These are phyloP conservation scores for Drosophila varians DNA, from an alignment of 1,140 invertebrate species.

Conservation along the genomic window DNA sequence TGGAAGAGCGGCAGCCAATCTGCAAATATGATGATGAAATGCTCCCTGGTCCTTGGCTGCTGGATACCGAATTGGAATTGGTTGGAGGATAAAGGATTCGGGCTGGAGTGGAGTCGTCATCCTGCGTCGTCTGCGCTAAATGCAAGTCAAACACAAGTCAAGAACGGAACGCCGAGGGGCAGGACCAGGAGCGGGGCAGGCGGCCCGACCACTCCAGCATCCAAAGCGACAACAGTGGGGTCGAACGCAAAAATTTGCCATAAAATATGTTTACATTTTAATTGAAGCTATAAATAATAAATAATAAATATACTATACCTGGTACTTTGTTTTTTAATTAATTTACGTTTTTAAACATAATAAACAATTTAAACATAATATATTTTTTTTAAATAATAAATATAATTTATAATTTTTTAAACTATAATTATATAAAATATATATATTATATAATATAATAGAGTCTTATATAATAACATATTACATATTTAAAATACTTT, in stretches of 20 bases:
- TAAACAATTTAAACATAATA: too few relatives aligned
- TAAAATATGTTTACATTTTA: too few relatives aligned
- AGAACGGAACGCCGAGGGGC: slow-evolving; percentile 15
- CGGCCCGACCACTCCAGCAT: not conserved
- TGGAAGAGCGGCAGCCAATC: slow-evolving; percentile 34
- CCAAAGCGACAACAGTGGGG: not conserved
- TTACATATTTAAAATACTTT: too few relatives aligned
- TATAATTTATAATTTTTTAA: too few relatives aligned
- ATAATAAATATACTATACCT: too few relatives aligned
- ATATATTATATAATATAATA: not conserved
- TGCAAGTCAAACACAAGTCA: slow-evolving; percentile 78
- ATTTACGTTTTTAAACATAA: too few relatives aligned
- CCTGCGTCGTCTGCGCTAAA: slow-evolving; percentile 69
- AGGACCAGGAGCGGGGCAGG: not conserved
- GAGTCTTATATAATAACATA: too few relatives aligned
- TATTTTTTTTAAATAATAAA: too few relatives aligned
- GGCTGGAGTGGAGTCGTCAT: not conserved
- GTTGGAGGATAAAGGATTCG: not conserved
- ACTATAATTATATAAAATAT: too few relatives aligned
- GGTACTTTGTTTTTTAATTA: too few relatives aligned
- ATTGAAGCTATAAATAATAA: too few relatives aligned
- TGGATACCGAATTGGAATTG: not conserved
- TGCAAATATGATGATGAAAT: slow-evolving; percentile 66
- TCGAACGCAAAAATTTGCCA: too few relatives aligned
- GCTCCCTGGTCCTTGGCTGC: slow-evolving; percentile 4